Conservation (phyloP, 2,888 invertebrate species). For the Drymonia ruficornis region DNA sequence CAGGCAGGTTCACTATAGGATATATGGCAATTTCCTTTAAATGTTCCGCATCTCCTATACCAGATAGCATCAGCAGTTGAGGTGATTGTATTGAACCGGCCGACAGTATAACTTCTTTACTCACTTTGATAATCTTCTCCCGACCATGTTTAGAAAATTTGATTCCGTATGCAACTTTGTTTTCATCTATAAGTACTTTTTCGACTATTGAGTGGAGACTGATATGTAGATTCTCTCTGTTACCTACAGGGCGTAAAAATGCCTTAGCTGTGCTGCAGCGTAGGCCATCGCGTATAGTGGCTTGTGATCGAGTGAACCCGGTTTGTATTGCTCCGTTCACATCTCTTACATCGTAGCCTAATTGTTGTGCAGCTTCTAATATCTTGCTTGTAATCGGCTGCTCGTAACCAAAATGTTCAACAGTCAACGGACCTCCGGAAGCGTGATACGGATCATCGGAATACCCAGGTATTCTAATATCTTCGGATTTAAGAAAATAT, state of each 20-base stretch:
- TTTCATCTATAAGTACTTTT: slow-evolving; percentile 86
- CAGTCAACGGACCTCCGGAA: slow-evolving; percentile 88
- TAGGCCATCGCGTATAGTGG: slow-evolving; percentile 90
- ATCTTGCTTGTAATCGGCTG: slow-evolving; percentile 89
- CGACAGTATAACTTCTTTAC: slow-evolving; percentile 92
- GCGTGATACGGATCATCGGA: slow-evolving; percentile 87
- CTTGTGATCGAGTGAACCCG: slow-evolving; percentile 91
- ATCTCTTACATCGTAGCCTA: slow-evolving; percentile 89
- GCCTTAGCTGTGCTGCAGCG: slow-evolving; percentile 94
- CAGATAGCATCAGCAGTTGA: slow-evolving; percentile 94
- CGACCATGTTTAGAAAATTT: slow-evolving; percentile 85
- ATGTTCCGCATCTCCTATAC: slow-evolving; percentile 89
- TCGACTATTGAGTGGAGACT: slow-evolving; percentile 88
- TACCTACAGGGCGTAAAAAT: slow-evolving; percentile 87
- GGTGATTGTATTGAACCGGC: slow-evolving; percentile 94
- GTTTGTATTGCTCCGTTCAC: slow-evolving; percentile 92
- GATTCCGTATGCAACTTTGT: slow-evolving; percentile 88
- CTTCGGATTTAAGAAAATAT: slow-evolving; percentile 93
- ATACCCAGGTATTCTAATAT: slow-evolving; percentile 87
- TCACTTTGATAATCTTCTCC: slow-evolving; percentile 84
- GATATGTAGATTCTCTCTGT: slow-evolving; percentile 90
- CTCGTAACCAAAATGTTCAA: slow-evolving; percentile 89
- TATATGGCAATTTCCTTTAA: slow-evolving; percentile 85
- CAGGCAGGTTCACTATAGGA: slow-evolving; percentile 86
- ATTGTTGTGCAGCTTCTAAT: slow-evolving; percentile 87